Conservation (phyloP, 1,140 invertebrate species). For the Euura lappo region DNA sequence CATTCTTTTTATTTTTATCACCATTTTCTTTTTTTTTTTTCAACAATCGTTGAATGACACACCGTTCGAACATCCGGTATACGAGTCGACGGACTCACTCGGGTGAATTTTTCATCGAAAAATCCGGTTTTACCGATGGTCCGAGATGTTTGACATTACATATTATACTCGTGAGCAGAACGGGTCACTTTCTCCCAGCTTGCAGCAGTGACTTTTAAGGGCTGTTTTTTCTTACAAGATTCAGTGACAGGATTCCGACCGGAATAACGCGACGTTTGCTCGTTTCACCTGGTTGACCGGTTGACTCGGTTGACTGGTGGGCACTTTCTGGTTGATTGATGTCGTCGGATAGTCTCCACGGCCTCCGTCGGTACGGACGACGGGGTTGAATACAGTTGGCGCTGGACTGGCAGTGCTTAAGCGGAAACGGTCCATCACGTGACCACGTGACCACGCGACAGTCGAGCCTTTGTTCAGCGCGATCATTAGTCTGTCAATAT, state of each 20-base stretch:
- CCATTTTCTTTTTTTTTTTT: constrained; percentile 16
- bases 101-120: background rate
- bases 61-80: background rate
- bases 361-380: background rate
- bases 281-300: constrained; percentile 4
- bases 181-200: background rate
- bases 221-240: background rate
- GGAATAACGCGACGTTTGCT: constrained; percentile 1
- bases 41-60: background rate
- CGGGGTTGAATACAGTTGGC: constrained; percentile 5
- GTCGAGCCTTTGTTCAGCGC: constrained; percentile 57
- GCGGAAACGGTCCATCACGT: constrained; percentile 48
- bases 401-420: constrained; percentile 2
- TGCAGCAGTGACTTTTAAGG: background rate
- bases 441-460: constrained; percentile 59
- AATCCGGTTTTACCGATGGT: background rate
- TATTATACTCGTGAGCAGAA: background rate
- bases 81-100: background rate
- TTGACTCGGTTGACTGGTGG: constrained; percentile 3
- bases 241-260: background rate
- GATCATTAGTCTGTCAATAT: constrained; percentile 63
- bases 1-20: background rate
- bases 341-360: background rate
- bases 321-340: constrained; percentile 7
- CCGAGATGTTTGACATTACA: no score